These are phyloP conservation scores for Cromileptes altivelis DNA, from an alignment of 2,113 vertebrate species.

Conservation along the genomic window DNA sequence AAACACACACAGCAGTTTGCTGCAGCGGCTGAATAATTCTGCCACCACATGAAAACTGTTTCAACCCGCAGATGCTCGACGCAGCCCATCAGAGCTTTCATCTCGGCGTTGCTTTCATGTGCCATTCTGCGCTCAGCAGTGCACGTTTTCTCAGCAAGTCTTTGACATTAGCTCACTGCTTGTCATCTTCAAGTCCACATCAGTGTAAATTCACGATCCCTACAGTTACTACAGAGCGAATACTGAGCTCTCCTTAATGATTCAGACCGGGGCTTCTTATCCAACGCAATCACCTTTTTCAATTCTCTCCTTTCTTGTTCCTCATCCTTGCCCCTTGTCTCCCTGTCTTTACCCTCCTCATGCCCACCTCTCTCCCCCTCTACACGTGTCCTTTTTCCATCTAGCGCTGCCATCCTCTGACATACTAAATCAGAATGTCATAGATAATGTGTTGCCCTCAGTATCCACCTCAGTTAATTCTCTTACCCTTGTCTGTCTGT, in stretches of 20 bases:
- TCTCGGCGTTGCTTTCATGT: slow-evolving; percentile 69
- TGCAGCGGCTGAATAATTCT: slow-evolving; percentile 70
- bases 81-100: slow-evolving; percentile 60
- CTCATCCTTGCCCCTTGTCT: not conserved
- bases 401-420: slow-evolving; percentile 1
- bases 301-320: slow-evolving; percentile 11
- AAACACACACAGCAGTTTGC: slow-evolving; percentile 56
- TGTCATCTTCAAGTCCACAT: slow-evolving; percentile 57
- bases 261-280: slow-evolving; percentile 24
- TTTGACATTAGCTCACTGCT: slow-evolving; percentile 55
- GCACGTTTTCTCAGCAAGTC: slow-evolving; percentile 54
- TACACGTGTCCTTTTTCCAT: not conserved
- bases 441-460: slow-evolving; percentile 23
- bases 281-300: slow-evolving; percentile 38
- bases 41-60: slow-evolving; percentile 51
- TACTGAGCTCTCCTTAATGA: slow-evolving; percentile 22
- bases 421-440: slow-evolving; percentile 26
- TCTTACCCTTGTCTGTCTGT: slow-evolving; percentile 7
- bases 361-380: not conserved
- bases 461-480: slow-evolving; percentile 26
- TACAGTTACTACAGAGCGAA: slow-evolving; percentile 38
- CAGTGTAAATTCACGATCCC: slow-evolving; percentile 35
- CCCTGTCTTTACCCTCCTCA: not conserved
- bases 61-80: slow-evolving; percentile 21
- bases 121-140: slow-evolving; percentile 49